Evolutionary conservation across 1,140 invertebrate species (phyloP).

Genomic region (Vollenhovia emeryi): DNA sequence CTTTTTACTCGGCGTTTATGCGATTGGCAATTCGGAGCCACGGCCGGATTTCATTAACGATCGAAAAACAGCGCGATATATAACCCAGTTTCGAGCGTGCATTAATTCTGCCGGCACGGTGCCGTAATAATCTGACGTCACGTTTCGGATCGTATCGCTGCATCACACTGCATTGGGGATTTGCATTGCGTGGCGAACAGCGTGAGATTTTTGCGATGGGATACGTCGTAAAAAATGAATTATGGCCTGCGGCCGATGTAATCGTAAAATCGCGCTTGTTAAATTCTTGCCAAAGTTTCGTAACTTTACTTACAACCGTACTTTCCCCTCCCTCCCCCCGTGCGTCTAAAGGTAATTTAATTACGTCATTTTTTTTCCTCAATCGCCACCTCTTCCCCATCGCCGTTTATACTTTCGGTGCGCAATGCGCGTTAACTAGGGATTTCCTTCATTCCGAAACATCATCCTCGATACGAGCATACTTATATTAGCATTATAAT

Average conservation of each 20-base stretch:
- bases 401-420: background rate
- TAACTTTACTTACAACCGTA: background rate
- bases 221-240: slow-evolving; percentile 46
- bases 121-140: slow-evolving; percentile 63
- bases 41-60: slow-evolving; percentile 60
- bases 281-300: background rate
- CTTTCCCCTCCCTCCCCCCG: no score
- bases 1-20: slow-evolving; percentile 47
- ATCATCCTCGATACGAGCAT: background rate
- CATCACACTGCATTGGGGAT: slow-evolving; percentile 26
- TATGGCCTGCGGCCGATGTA: background rate
- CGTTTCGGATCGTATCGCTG: slow-evolving; percentile 35
- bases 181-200: slow-evolving; percentile 28
- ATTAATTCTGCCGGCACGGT: slow-evolving; percentile 61
- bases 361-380: background rate
- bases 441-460: slow-evolving; percentile 13
- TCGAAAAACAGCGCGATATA: slow-evolving; percentile 39
- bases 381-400: background rate
- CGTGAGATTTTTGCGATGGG: slow-evolving; percentile 48
- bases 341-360: background rate
- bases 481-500: no score
- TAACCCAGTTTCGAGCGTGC: slow-evolving; percentile 26
- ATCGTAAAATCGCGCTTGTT: slow-evolving; percentile 5
- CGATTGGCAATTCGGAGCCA: slow-evolving; percentile 41
- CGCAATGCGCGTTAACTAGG: background rate